Percentiles rank a stretch among this genome's conserved stretches.
phyloP scores from a whole-genome alignment of 2,113 vertebrate species.

The Peromyscus polionotus region DNA sequence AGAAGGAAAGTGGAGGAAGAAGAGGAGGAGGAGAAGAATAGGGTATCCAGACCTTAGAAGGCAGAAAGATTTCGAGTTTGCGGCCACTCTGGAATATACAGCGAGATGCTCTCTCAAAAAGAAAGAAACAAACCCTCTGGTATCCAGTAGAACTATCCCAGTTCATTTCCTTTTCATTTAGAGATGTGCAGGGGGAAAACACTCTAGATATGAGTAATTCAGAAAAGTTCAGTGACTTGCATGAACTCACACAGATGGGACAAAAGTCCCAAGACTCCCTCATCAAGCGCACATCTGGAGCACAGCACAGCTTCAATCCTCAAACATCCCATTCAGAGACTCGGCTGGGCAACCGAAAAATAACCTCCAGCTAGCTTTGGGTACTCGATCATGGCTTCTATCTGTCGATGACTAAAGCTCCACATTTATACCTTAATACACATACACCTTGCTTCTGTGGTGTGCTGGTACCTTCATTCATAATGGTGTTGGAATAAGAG shows the following conservation, averaged over 20 bases:
- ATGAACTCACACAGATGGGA: slow-evolving; percentile 22
- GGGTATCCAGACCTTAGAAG: background rate
- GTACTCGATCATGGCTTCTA: background rate
- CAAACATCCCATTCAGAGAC: slow-evolving; percentile 44
- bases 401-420: slow-evolving; percentile 23
- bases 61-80: background rate
- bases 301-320: slow-evolving; percentile 8
- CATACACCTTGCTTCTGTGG: background rate
- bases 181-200: slow-evolving; percentile 22
- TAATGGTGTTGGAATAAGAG: background rate
- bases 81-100: background rate
- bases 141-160: background rate
- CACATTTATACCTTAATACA: slow-evolving; percentile 33
- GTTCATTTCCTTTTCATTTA: slow-evolving; percentile 35
- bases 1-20: too few species aligned
- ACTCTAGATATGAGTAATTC: slow-evolving; percentile 53
- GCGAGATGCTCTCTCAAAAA: background rate
- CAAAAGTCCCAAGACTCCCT: background rate
- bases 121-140: background rate
- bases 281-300: slow-evolving; percentile 17
- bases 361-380: slow-evolving; percentile 29
- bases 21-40: too few species aligned
- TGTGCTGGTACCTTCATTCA: background rate
- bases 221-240: slow-evolving; percentile 46
- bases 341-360: background rate